phyloP scores from a whole-genome alignment of 2,797 vertebrate species.

The Acestrorhynchus altus region DNA sequence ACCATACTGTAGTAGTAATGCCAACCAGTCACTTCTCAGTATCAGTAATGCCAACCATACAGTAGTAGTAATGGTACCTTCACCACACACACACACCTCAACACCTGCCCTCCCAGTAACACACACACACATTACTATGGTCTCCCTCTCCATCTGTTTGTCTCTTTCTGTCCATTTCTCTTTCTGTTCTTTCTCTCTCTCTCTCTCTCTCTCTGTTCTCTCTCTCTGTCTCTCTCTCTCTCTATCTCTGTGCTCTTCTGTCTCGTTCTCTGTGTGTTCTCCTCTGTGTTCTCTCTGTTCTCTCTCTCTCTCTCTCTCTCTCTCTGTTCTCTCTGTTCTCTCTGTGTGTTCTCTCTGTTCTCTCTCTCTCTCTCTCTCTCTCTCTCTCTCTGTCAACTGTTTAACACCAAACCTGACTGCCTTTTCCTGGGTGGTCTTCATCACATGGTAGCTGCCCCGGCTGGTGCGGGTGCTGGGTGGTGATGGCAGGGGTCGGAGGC shows the following conservation, averaged over 20 bases:
- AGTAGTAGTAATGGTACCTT: no score
- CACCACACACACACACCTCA: no score
- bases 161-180: no score
- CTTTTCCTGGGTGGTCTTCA: not conserved
- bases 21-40: no score
- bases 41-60: no score
- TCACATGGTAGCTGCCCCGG: constrained; percentile 41
- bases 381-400: not conserved
- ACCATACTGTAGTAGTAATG: no score
- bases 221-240: not conserved
- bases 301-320: not conserved
- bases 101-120: not conserved
- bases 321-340: not conserved
- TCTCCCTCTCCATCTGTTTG: not conserved
- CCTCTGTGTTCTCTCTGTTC: no score
- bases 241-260: not conserved
- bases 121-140: no score
- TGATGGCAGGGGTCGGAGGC: constrained; percentile 47
- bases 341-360: no score
- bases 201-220: not conserved
- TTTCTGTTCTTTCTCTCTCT: no score
- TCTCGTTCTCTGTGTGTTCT: no score
- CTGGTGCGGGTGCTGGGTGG: constrained; percentile 39
- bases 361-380: not conserved
- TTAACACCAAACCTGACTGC: not conserved